Evolutionary conservation across 2,888 invertebrate genomes (phyloP).

Genomic region (Chaetoderma sp.): DNA sequence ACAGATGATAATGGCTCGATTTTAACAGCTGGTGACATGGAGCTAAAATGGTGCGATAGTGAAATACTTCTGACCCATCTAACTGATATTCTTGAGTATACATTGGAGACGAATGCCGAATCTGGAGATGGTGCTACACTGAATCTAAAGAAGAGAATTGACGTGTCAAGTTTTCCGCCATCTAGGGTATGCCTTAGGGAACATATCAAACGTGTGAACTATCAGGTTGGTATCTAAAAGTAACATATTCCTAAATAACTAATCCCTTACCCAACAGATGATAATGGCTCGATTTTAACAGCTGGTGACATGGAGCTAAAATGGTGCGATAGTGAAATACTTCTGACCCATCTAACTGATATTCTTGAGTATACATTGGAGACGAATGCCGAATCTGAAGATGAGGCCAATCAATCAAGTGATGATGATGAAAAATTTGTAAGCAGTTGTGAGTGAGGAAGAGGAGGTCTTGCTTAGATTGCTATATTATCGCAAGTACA

Average conservation of each 20-base stretch:
- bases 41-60: not conserved
- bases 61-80: not conserved
- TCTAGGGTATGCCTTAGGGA: conserved; percentile 2
- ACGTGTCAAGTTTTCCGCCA: not conserved
- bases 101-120: no score
- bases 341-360: not conserved
- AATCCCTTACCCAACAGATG: no score
- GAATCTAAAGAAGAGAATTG: not conserved
- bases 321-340: not conserved
- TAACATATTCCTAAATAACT: no score
- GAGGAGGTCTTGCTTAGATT: no score
- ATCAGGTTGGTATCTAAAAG: conserved; percentile 10
- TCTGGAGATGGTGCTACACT: not conserved
- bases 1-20: not conserved
- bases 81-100: not conserved
- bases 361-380: not conserved
- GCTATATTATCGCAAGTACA: no score
- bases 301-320: not conserved
- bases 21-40: not conserved
- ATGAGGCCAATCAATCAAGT: no score
- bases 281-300: not conserved
- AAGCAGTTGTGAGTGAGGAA: no score
- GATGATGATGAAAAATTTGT: no score
- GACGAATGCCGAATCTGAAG: no score
- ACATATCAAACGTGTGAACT: conserved; percentile 3